Conservation (phyloP, 30 jellyfish, hydroid and myxozoan species). For the Turritopsis rubra region DNA sequence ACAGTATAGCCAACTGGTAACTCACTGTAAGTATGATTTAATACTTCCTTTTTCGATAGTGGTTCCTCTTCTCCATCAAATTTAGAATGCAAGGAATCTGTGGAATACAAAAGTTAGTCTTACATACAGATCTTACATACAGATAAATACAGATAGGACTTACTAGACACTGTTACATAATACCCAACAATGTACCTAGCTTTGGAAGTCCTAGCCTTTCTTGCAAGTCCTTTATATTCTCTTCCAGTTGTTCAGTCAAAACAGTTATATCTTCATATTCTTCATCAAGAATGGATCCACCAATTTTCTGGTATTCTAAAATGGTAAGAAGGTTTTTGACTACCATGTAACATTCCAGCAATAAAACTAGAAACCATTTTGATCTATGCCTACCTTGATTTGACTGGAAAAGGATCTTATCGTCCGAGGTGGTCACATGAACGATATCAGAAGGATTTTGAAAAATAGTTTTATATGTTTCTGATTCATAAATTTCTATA, state of each 20-base stretch:
- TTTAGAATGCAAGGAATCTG: background rate
- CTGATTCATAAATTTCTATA: background rate
- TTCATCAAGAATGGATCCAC: background rate
- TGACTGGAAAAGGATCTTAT: background rate
- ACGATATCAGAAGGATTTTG: background rate
- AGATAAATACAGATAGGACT: background rate
- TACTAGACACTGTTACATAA: background rate
- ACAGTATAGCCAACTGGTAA: background rate
- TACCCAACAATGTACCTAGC: background rate
- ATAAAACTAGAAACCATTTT: background rate
- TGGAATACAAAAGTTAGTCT: no score
- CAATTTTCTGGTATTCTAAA: background rate
- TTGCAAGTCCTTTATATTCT: conserved; percentile 6
- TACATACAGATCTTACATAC: background rate
- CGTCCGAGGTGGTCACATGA: background rate
- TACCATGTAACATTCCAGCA: background rate
- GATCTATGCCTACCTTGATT: background rate
- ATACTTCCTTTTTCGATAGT: background rate
- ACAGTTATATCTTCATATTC: conserved; percentile 5
- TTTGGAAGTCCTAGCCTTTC: background rate
- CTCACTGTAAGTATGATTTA: background rate
- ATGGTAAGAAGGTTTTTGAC: background rate
- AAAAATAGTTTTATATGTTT: background rate
- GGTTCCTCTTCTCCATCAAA: background rate
- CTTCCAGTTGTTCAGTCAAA: conserved; percentile 2